A percentile compares a stretch with the other conserved stretches of the same genome.
These are phyloP conservation scores for Epirrhoe alternata DNA, from an alignment of 2,888 invertebrate species.

Conservation along the genomic window DNA sequence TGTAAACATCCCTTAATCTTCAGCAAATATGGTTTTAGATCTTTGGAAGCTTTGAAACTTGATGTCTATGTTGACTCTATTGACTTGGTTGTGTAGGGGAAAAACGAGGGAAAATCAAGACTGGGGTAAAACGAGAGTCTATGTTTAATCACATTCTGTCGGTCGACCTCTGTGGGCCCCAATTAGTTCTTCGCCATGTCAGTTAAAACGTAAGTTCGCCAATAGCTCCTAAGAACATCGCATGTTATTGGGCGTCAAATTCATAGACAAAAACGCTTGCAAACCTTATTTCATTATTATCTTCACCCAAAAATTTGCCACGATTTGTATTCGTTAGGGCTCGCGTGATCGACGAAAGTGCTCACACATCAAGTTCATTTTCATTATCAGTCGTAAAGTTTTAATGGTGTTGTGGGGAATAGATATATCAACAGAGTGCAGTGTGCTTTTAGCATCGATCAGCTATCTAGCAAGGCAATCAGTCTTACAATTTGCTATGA, in stretches of 20 bases:
- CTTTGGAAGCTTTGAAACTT: neutral
- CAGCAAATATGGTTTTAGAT: conserved; percentile 18
- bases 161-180: no score
- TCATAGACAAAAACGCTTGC: neutral
- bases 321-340: conserved; percentile 14
- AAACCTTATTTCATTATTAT: neutral
- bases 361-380: neutral
- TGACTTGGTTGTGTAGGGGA: no score
- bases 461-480: neutral
- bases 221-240: no score
- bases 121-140: no score
- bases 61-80: no score
- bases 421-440: conserved; percentile 9
- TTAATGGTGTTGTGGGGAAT: conserved; percentile 10
- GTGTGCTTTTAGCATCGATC: conserved; percentile 9
- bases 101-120: no score
- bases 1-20: conserved; percentile 25
- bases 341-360: conserved; percentile 29
- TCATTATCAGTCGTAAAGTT: conserved; percentile 9
- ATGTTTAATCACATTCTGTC: no score
- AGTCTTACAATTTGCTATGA: neutral
- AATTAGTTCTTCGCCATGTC: no score
- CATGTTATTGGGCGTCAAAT: no score
- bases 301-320: conserved; percentile 1
- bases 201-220: no score